Base-by-base conservation (phyloP, 1,140 invertebrate genomes). In the Coptotermes formosanus region DNA sequence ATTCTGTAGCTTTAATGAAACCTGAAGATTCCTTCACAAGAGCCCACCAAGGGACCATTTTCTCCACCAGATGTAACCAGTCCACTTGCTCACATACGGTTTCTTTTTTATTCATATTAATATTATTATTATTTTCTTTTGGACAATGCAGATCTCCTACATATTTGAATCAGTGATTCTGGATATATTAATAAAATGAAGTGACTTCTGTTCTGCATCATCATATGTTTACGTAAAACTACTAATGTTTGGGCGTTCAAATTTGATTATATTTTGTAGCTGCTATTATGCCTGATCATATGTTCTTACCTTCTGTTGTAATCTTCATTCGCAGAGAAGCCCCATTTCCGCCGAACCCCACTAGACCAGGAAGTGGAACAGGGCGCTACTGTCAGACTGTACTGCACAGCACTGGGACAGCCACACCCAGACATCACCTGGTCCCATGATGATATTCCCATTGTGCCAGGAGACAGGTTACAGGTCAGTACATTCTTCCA, bases 401-500 rank as follows among this genome's bases (percentile, higher is more conserved):
- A 94, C 86, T 97, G 96, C 89, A 90, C 92, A 81, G 95, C 94
- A 32, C 90, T 88, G 16, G 95, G 96, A n/a, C 90, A 92, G 87
- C 95, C 95, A 3, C 90, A 90, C 85, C 95, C 95, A 45, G 91
- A 93, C 83, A 93, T 97, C 81, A 91, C 91, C 75, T 97, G 96
- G 96, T 94, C 92, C 83, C 93, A 93, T 88, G 95, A 95, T 89
- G 93, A 93, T 21, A 90, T 93, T 30, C 92, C 92, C 6, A 48
- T 86, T 59, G 59, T 59, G 38, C 45, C 86, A 8, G 44, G 32
- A 25, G 83, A 84, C n/a, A 52, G 82, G 44, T n/a, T 86, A 9
- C 82, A 86, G 82, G 86, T 85, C n/a, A 55, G 45, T 48, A 14
- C 19, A 16, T 19, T 55, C 52, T 55, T 55, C 52, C 38, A 4